Evolutionary conservation across 2,113 vertebrate genomes (phyloP).

Genomic region (Silurus glanis): DNA sequence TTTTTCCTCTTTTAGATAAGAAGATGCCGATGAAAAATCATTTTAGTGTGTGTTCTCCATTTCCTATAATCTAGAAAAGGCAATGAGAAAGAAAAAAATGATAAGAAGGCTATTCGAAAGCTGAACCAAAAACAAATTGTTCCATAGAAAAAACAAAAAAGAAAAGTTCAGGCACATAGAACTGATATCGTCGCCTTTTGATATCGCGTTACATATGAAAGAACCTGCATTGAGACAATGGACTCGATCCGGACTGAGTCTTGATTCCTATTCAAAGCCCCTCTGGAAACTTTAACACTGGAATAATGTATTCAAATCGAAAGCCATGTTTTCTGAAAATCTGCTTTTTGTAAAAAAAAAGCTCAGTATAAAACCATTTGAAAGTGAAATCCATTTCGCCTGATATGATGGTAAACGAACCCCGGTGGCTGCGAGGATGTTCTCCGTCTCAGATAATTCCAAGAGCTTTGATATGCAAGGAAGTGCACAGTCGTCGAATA

Average conservation of each 20-base stretch:
- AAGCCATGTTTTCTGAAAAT: neutral
- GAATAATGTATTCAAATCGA: neutral
- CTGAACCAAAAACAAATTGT: neutral
- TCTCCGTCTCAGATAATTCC: neutral
- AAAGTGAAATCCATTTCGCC: neutral
- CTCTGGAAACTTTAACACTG: neutral
- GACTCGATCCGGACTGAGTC: neutral
- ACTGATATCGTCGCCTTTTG: neutral
- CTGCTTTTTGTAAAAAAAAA: neutral
- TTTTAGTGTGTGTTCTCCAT: neutral
- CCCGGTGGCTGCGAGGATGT: neutral
- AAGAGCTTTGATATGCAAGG: neutral
- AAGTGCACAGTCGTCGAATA: neutral
- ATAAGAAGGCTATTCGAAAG: neutral
- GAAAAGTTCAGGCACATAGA: neutral
- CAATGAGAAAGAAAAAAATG: neutral
- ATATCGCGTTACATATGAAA: neutral
- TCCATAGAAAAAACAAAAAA: neutral
- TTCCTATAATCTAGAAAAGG: neutral
- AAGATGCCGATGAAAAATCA: neutral
- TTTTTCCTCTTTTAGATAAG: neutral
- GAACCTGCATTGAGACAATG: neutral
- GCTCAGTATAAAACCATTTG: neutral
- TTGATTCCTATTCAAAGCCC: neutral
- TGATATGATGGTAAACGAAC: neutral